Base-by-base conservation (phyloP, 2,888 invertebrate species). In the Agrochola lota region DNA sequence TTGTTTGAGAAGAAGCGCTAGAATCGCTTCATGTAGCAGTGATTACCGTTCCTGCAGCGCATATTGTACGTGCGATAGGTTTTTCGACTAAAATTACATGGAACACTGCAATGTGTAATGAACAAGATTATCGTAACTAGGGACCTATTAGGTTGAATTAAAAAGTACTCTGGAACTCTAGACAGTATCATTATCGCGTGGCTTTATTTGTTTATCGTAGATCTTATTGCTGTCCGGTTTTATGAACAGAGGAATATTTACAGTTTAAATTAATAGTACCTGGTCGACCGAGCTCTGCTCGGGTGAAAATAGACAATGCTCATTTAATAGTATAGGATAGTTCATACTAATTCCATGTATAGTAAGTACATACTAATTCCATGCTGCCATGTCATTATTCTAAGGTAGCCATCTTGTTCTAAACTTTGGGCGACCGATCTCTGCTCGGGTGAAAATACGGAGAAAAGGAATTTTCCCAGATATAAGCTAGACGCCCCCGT, bases 121-220 rank as follows among this genome's bases (percentile, higher is more conserved):
- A 83, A 74, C 84, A 43, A 72, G 66, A 78, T 78, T 63, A 72
- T 73, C 60, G 70, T 72, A 70, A 79, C 74, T 30, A 72, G 74
- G 49, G 15, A 40, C 23, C 9, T 72, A 73, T 76, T 63, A 49
- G 35, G 62, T 23, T 63, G 23, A 71, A 73, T 67, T 82, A 73
- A 71, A 63, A 59, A 55, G 55, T 75, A 66, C 76, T 76, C 40
- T 72, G 15, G 40, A 69, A 60, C 71, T 59, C 43, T 67, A 46
- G 30, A 60, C 35, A 62, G 17, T 81, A 52, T 74, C 35, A 0
- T 40, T 17, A 66, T 62, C 52, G 26, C 20, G 49, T 69, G 17
- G 20, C 26, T 40, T 60, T 70, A 59, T 78, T 71, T 84, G 46
- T 40, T 26, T 84, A 60, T 70, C 52, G 12, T 26, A 49, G 35